phyloP scores from a whole-genome alignment of 2,888 invertebrate species.

The Quadriops clusia region DNA sequence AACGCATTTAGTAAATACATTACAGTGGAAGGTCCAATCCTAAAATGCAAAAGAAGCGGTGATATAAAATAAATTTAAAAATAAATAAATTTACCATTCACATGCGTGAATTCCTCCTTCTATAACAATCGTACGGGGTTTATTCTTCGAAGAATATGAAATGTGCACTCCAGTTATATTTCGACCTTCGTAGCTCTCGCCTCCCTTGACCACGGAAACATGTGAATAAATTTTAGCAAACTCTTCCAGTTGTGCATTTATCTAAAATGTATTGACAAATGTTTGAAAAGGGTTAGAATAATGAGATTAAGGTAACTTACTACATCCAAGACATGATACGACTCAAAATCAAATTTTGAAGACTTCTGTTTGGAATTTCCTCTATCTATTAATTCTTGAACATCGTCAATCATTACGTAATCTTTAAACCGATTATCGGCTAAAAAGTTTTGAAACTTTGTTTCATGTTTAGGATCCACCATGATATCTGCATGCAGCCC shows the following conservation, averaged over 20 bases:
- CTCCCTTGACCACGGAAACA: slow-evolving; percentile 42
- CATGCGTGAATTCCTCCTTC: slow-evolving; percentile 43
- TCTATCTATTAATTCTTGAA: slow-evolving; percentile 41
- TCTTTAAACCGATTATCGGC: slow-evolving; percentile 31
- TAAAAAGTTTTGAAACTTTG: slow-evolving; percentile 37
- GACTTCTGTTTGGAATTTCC: slow-evolving; percentile 17
- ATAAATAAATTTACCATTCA: slow-evolving; percentile 27
- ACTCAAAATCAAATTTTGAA: background rate
- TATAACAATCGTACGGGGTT: slow-evolving; percentile 47
- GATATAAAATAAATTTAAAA: background rate
- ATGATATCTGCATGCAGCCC: slow-evolving; percentile 42
- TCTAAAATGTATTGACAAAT: no score
- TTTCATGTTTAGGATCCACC: slow-evolving; percentile 44
- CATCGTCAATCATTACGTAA: slow-evolving; percentile 42
- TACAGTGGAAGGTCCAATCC: slow-evolving; percentile 29
- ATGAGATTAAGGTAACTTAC: no score
- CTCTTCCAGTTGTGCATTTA: slow-evolving; percentile 45
- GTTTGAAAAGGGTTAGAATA: no score
- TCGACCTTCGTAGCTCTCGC: slow-evolving; percentile 47
- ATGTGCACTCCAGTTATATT: slow-evolving; percentile 46
- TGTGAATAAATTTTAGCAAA: slow-evolving; percentile 39
- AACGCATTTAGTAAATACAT: slow-evolving; percentile 53
- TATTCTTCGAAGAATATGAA: slow-evolving; percentile 34
- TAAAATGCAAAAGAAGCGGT: slow-evolving; percentile 15
- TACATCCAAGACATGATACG: background rate